Conservation (phyloP, 2,797 vertebrate species). For the Enteromius argenteus region DNA sequence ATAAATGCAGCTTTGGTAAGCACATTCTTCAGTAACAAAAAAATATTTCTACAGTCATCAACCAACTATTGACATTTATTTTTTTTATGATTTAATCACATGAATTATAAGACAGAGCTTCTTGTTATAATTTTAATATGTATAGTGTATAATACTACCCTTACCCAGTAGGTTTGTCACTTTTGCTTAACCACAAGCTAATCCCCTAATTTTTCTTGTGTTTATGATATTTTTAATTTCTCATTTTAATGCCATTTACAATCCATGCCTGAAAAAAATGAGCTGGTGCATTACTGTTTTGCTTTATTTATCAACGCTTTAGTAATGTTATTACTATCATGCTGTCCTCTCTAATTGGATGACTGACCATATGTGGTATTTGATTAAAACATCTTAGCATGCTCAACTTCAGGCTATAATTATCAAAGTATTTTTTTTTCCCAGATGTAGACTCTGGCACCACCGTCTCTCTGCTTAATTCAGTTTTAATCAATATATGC, state of each 20-base stretch:
- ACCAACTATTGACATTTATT: too few relatives aligned
- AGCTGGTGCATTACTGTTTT: neutral
- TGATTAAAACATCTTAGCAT: neutral
- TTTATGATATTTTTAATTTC: neutral
- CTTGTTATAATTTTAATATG: neutral
- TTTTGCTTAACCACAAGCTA: too few relatives aligned
- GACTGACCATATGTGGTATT: neutral
- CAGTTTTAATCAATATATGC: neutral
- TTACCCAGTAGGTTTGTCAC: neutral
- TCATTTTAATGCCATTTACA: neutral
- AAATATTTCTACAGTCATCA: too few relatives aligned
- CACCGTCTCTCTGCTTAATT: neutral
- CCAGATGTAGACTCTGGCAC: neutral
- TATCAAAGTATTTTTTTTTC: neutral
- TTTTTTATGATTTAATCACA: neutral
- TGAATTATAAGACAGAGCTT: neutral
- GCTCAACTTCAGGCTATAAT: neutral
- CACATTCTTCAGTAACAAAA: too few relatives aligned
- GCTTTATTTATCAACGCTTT: neutral
- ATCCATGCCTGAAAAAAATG: neutral
- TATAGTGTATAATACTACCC: neutral
- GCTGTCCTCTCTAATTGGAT: constrained; percentile 8
- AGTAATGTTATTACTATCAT: neutral
- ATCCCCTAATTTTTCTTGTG: neutral
- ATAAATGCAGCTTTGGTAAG: too few relatives aligned